phyloP scores from a whole-genome alignment of 2,888 invertebrate species.

The Agrotis exclamationis region DNA sequence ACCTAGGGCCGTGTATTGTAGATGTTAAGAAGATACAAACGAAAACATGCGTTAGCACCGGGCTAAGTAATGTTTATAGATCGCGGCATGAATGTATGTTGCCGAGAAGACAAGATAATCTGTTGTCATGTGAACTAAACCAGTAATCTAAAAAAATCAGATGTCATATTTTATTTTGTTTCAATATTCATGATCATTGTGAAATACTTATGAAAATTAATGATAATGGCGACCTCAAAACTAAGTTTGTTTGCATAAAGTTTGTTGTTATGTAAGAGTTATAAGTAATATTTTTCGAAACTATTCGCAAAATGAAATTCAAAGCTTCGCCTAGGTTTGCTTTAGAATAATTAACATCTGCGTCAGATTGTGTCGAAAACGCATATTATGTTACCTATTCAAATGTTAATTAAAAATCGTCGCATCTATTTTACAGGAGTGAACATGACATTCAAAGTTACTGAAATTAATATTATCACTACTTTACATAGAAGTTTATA shows the following conservation, averaged over 20 bases:
- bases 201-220: conserved; percentile 1
- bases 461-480: conserved; percentile 7
- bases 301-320: not conserved
- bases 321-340: not conserved
- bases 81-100: not conserved
- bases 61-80: no score
- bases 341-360: conserved; percentile 1
- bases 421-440: conserved; percentile 9
- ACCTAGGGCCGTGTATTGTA: no score
- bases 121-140: not conserved
- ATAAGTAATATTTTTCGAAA: not conserved
- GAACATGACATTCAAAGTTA: conserved; percentile 4
- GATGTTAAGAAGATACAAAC: no score
- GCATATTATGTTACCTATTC: conserved; percentile 13
- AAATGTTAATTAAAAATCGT: not conserved
- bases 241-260: not conserved
- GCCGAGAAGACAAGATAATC: not conserved
- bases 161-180: not conserved
- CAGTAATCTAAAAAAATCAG: not conserved
- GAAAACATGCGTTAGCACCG: no score
- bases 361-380: not conserved
- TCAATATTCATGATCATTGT: conserved; percentile 11
- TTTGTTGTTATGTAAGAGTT: conserved; percentile 9
- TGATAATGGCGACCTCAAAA: conserved; percentile 6
- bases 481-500: conserved; percentile 24